A percentile compares a stretch with the other conserved stretches of the same genome.
Conservation (phyloP, 2,888 invertebrate genomes). For the Strigamia maritima region DNA sequence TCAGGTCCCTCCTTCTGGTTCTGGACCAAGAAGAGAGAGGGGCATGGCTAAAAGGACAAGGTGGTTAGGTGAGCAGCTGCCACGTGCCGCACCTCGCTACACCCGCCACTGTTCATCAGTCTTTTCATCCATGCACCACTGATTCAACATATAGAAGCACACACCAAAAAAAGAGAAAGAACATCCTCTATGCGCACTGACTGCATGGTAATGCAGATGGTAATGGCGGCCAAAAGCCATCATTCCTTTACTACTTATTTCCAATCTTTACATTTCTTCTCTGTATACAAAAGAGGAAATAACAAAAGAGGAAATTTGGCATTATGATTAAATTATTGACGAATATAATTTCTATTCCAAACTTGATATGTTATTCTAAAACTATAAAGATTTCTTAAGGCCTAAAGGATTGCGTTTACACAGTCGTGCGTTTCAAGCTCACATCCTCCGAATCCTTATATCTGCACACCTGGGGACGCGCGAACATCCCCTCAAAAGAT, state of each 20-base stretch:
- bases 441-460: conserved; percentile 1
- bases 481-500: not conserved
- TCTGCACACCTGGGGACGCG: conserved; percentile 25
- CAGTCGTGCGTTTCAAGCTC: conserved; percentile 5
- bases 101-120: conserved; percentile 28
- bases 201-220: conserved; percentile 28
- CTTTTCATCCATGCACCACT: conserved; percentile 18
- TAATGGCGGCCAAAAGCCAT: not conserved
- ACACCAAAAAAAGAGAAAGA: not conserved
- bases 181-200: conserved; percentile 13
- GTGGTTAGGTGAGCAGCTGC: conserved; percentile 34
- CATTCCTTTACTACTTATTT: not conserved
- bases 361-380: too few species aligned
- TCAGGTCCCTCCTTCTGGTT: conserved; percentile 32
- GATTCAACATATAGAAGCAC: conserved; percentile 10
- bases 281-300: not conserved
- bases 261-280: not conserved
- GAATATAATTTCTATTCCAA: too few species aligned
- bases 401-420: conserved; percentile 11
- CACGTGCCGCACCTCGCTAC: conserved; percentile 34
- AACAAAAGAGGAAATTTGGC: not conserved
- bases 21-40: conserved; percentile 29
- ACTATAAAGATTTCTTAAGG: not conserved
- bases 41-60: conserved; percentile 26
- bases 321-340: too few species aligned